Percentiles rank a stretch among this genome's conserved stretches.
Evolutionary conservation across 2,888 invertebrate genomes (phyloP).

Genomic region (Leptarthrus brevirostris): DNA sequence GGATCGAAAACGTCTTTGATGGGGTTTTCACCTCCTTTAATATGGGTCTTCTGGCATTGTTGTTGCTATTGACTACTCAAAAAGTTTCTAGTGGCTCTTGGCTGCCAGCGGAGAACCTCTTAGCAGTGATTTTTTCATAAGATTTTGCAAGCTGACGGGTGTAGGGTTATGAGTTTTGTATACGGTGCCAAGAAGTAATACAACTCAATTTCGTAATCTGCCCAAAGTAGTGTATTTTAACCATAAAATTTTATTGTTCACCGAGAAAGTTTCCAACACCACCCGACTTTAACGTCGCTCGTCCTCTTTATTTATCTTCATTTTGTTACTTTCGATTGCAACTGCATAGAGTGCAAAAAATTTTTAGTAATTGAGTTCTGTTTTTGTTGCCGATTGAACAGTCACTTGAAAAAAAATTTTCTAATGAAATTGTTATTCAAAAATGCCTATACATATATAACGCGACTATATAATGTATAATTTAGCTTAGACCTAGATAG

Average conservation of each 20-base stretch:
- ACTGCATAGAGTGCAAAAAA: conserved; percentile 1
- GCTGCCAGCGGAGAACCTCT: neutral
- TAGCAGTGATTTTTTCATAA: conserved; percentile 28
- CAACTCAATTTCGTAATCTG: conserved; percentile 29
- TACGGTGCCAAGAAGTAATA: conserved; percentile 17
- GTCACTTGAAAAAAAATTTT: neutral
- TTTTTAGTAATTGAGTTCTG: conserved; percentile 13
- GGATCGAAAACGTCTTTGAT: conserved; percentile 11
- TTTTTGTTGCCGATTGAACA: conserved; percentile 10
- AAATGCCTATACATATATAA: conserved; percentile 12
- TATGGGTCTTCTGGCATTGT: conserved; percentile 1
- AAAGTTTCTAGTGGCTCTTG: neutral
- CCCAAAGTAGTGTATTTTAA: conserved; percentile 2
- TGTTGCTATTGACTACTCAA: neutral
- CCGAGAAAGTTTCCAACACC: conserved; percentile 5
- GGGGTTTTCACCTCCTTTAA: conserved; percentile 21
- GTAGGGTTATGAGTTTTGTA: conserved; percentile 8
- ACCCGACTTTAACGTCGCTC: neutral
- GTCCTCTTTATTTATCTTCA: neutral
- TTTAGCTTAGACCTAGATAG: neutral
- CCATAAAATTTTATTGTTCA: conserved; percentile 8
- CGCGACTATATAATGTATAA: conserved; percentile 7
- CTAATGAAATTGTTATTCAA: conserved; percentile 23
- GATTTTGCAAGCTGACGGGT: conserved; percentile 13
- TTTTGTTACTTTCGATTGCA: conserved; percentile 19